Evolutionary conservation across 2,888 invertebrate genomes (phyloP).

Genomic region (Chrysolina oricalcia): DNA sequence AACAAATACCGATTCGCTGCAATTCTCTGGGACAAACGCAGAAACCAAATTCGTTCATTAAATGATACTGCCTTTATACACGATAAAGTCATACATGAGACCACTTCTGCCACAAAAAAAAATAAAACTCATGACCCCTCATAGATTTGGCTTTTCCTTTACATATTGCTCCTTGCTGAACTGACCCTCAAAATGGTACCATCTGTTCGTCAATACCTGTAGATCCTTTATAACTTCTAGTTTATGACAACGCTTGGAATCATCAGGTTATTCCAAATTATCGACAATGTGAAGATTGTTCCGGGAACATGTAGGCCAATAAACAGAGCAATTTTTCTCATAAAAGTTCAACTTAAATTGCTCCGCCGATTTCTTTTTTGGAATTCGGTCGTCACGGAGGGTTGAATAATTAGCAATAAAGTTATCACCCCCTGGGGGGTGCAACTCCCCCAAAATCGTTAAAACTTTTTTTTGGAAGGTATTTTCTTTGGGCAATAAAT

Average conservation of each 20-base stretch:
- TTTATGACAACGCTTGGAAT: constrained; percentile 1
- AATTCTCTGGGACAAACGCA: constrained; percentile 3
- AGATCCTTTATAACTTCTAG: background rate
- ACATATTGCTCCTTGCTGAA: constrained; percentile 19
- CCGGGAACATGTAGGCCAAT: too few species aligned
- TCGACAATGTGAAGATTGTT: too few species aligned
- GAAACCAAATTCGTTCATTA: constrained; percentile 9
- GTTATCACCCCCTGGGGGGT: too few species aligned
- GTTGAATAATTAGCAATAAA: too few species aligned
- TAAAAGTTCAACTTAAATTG: too few species aligned
- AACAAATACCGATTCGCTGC: background rate
- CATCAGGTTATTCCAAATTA: too few species aligned
- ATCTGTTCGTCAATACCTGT: constrained; percentile 9
- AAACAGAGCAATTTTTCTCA: too few species aligned
- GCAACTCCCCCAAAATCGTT: too few species aligned
- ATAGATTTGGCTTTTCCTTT: constrained; percentile 14
- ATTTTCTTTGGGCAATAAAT: too few species aligned
- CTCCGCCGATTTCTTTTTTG: too few species aligned
- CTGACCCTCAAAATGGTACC: constrained; percentile 5
- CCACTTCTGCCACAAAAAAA: constrained; percentile 16
- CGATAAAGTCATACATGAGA: constrained; percentile 23
- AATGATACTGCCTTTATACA: constrained; percentile 24
- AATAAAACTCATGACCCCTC: constrained; percentile 22
- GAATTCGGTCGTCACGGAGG: too few species aligned
- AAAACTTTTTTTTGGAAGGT: too few species aligned